Evolutionary conservation across 2,113 vertebrate species (phyloP).

Genomic region (Tragelaphus scriptus): DNA sequence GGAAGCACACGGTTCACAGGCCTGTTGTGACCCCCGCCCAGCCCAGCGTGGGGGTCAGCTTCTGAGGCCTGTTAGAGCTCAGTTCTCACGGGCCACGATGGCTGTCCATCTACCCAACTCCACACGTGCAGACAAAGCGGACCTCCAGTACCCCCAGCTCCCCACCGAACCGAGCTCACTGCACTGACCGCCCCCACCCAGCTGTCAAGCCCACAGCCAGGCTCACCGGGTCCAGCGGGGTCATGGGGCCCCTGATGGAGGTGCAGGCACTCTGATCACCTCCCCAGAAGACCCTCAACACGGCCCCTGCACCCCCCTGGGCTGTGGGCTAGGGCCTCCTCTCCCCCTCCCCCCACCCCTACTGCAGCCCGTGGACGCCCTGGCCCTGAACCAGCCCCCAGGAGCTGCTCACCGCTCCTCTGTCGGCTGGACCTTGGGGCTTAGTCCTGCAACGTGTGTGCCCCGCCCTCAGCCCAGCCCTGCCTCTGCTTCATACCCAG

Average conservation of each 20-base stretch:
- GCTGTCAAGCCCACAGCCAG: not conserved
- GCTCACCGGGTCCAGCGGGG: not conserved
- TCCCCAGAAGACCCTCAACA: rapidly evolving
- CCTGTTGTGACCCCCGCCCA: rapidly evolving
- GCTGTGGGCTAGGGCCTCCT: not conserved
- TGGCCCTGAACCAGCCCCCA: not conserved
- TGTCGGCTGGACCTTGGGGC: too few relatives aligned
- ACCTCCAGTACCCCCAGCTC: not conserved
- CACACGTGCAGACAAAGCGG: not conserved
- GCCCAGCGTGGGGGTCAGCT: not conserved
- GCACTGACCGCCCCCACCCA: not conserved
- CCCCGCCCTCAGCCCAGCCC: not conserved
- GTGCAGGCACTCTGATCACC: not conserved
- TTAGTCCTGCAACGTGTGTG: rapidly evolving
- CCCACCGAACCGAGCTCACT: rapidly evolving
- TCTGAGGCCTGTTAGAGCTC: not conserved
- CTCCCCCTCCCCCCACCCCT: not conserved
- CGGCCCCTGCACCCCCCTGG: rapidly evolving
- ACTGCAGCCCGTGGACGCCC: not conserved
- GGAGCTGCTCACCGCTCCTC: not conserved
- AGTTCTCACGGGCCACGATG: rapidly evolving
- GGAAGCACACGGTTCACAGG: rapidly evolving
- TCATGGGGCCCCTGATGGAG: too few relatives aligned
- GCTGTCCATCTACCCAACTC: not conserved
- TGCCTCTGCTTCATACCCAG: too few relatives aligned